These are phyloP conservation scores for Hapalemur alaotrensis DNA, from an alignment of 2,797 vertebrate genomes.

Conservation along the genomic window DNA sequence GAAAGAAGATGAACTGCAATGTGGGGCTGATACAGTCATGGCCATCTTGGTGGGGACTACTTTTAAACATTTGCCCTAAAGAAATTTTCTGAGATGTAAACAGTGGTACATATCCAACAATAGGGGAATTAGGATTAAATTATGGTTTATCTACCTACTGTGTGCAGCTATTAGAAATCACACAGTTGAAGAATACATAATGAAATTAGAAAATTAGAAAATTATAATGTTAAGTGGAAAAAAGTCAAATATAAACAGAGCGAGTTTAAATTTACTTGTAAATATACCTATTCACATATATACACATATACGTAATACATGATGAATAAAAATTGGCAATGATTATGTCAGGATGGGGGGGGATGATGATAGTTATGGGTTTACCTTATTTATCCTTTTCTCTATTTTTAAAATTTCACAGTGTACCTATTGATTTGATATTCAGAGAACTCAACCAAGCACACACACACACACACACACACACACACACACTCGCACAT, in stretches of 20 bases:
- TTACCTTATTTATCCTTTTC: slow-evolving; percentile 7
- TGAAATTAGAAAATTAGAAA: slow-evolving; percentile 29
- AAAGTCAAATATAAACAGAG: neutral
- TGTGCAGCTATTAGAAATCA: slow-evolving; percentile 31
- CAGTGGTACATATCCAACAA: slow-evolving; percentile 6
- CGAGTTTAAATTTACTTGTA: neutral
- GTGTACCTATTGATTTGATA: neutral
- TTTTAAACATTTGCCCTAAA: slow-evolving; percentile 23
- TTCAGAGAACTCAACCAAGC: neutral
- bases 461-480: neutral
- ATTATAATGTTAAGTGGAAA: neutral
- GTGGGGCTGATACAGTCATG: neutral
- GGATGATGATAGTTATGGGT: neutral
- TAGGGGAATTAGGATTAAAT: neutral
- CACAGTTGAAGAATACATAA: neutral
- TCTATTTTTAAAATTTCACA: neutral
- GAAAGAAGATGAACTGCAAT: neutral
- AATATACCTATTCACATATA: neutral
- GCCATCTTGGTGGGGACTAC: neutral
- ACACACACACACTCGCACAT: neutral
- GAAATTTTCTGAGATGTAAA: slow-evolving; percentile 51
- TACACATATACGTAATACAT: neutral
- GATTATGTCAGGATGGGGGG: neutral
- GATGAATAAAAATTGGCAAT: slow-evolving; percentile 31
- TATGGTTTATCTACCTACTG: neutral